Evolutionary conservation across 2,113 vertebrate genomes (phyloP).

Genomic region (Glareola pratincola): DNA sequence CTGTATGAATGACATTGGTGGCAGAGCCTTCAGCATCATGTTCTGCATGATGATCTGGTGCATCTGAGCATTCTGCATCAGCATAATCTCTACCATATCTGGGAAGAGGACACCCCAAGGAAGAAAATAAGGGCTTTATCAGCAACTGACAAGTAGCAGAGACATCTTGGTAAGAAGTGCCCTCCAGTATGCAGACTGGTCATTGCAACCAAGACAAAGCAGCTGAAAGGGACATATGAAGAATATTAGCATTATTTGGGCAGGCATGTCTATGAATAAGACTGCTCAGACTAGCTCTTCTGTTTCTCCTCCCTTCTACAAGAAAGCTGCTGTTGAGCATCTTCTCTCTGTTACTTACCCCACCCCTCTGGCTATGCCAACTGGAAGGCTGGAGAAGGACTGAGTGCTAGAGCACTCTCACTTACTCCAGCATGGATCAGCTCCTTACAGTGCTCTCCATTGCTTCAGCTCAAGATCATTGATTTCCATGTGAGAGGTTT

Average conservation of each 20-base stretch:
- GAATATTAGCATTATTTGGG: neutral
- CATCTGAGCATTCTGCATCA: constrained; percentile 90
- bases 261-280: neutral
- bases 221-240: neutral
- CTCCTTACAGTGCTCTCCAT: neutral
- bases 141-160: neutral
- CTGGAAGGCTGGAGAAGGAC: neutral
- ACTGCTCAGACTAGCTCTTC: neutral
- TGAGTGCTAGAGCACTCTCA: neutral
- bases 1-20: neutral
- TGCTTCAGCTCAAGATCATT: neutral
- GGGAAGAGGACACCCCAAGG: neutral
- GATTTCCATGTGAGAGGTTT: neutral
- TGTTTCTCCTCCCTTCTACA: neutral
- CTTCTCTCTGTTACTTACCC: neutral
- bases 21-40: constrained; percentile 86
- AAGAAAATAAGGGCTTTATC: neutral
- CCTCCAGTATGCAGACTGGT: neutral
- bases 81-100: constrained; percentile 90
- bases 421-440: neutral
- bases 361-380: neutral
- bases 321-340: neutral
- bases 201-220: neutral
- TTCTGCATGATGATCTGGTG: constrained; percentile 90
- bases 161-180: neutral